Evolutionary conservation across 2,797 vertebrate genomes (phyloP).

Genomic region (Rousettus madagascariensis): DNA sequence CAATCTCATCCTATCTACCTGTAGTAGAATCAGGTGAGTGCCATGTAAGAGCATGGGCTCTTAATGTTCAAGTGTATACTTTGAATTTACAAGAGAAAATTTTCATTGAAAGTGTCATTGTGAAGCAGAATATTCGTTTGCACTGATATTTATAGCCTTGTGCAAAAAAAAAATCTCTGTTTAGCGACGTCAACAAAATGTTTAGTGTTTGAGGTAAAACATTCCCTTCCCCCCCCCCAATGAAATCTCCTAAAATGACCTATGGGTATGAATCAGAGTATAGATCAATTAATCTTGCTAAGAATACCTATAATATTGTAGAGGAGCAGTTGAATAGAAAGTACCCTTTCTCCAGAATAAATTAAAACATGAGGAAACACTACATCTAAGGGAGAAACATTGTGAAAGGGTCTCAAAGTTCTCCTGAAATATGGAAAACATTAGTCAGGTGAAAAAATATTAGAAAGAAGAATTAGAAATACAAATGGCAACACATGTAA

Average conservation of each 20-base stretch:
- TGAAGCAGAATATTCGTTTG: not conserved
- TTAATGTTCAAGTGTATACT: not conserved
- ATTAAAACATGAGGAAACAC: not conserved
- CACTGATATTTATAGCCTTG: not conserved
- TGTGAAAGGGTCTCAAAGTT: not conserved
- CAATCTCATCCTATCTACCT: not conserved
- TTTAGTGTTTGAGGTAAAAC: not conserved
- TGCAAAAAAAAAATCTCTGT: not conserved
- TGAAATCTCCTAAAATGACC: not conserved
- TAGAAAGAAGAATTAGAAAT: not conserved
- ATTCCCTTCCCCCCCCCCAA: not conserved
- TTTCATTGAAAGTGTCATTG: not conserved
- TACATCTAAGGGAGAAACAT: not conserved
- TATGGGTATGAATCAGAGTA: not conserved
- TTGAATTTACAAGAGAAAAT: not conserved
- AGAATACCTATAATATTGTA: not conserved
- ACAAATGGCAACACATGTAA: not conserved
- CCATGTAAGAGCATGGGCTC: not conserved
- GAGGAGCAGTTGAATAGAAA: not conserved
- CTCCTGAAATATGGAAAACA: not conserved
- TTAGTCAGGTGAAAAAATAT: not conserved
- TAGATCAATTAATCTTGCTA: not conserved
- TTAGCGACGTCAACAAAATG: not conserved
- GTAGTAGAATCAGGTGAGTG: not conserved
- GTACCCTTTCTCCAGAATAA: not conserved